Evolutionary conservation across 92 coral and sea anemone genomes (phyloP).

Genomic region (Epizoanthus rinbou): DNA sequence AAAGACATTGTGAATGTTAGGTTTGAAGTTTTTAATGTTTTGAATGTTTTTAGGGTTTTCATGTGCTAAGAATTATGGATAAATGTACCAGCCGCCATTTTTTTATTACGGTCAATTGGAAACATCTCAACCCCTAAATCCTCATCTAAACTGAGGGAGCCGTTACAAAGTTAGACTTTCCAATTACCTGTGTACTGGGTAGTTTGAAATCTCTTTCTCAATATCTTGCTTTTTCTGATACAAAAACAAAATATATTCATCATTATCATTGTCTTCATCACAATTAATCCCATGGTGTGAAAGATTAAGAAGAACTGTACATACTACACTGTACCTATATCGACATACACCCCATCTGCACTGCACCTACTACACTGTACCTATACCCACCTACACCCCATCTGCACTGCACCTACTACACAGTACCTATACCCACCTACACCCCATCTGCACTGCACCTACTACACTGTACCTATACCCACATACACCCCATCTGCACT

Average conservation of each 20-base stretch:
- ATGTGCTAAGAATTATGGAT: no score
- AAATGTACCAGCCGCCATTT: no score
- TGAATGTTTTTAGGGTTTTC: no score
- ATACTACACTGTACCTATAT: not conserved
- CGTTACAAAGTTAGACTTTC: not conserved
- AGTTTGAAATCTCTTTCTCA: conserved; percentile 58
- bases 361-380: not conserved
- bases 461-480: not conserved
- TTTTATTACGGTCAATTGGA: no score
- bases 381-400: not conserved
- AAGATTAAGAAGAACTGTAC: no score
- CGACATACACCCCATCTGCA: not conserved
- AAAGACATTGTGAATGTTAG: no score
- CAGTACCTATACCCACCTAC: conserved; percentile 11
- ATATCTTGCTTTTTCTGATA: conserved; percentile 67
- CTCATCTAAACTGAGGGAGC: not conserved
- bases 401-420: not conserved
- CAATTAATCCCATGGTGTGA: no score
- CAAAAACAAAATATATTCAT: conserved; percentile 25
- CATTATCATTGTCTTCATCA: not conserved
- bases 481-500: not conserved
- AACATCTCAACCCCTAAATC: no score
- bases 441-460: not conserved
- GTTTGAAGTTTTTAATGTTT: no score
- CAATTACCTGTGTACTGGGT: conserved; percentile 75